Conservation (phyloP, 2,888 invertebrate species). For the Eutolmus rufibarbis region DNA sequence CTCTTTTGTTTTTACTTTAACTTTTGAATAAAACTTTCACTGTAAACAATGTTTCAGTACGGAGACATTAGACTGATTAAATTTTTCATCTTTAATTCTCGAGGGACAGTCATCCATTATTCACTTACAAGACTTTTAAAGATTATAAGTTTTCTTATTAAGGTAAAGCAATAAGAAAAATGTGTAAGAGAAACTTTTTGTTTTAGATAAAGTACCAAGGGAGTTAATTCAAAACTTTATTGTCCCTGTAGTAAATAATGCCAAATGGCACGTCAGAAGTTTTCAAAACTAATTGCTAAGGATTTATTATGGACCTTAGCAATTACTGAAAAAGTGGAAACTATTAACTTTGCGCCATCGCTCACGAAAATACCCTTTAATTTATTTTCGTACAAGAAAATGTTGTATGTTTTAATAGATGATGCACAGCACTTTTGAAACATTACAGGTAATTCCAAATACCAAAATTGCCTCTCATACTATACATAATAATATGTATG, state of each 20-base stretch:
- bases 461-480: too few species aligned
- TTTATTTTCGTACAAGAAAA: too few species aligned
- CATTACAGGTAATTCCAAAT: too few species aligned
- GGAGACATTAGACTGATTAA: not conserved
- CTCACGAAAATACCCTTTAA: too few species aligned
- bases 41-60: not conserved
- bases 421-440: too few species aligned
- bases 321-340: too few species aligned
- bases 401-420: too few species aligned
- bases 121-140: not conserved
- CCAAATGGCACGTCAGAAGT: not conserved
- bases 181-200: not conserved
- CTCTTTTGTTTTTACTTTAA: not conserved
- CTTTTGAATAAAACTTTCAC: not conserved
- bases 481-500: too few species aligned
- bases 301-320: too few species aligned
- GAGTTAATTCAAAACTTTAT: not conserved
- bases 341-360: too few species aligned
- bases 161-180: not conserved
- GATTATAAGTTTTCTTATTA: not conserved
- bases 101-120: not conserved
- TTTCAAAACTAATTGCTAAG: too few species aligned
- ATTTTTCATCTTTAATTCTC: not conserved
- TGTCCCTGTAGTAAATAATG: not conserved
- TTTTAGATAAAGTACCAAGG: not conserved